Evolutionary conservation across 2,888 invertebrate species (phyloP), one percentile per base, ranked within the genome.

Genomic region (Zootermopsis nevadensis): DNA sequence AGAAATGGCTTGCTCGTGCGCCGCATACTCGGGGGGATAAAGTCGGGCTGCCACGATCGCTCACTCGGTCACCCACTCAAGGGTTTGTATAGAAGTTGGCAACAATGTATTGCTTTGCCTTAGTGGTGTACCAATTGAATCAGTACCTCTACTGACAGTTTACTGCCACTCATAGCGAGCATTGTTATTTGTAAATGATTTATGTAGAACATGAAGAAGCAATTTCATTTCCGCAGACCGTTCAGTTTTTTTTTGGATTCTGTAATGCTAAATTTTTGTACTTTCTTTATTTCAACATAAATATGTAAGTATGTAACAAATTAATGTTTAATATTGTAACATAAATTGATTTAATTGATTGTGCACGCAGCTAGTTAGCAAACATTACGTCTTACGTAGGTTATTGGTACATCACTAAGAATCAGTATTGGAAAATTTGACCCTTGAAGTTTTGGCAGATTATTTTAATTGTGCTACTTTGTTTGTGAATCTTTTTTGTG

Each of bases 31-130:
- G 66, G 77, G 77, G 82, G 82, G 77, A 48, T 77, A 77, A 66
- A 55, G 77, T 82, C 82, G 80, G 74, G 72, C 81, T 74, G 81
- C 55, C 60, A 55, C 38, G 72, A 31, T 81, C 81, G 77, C 82
- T 42, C 81, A 82, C 77, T 82, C 77, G 53, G 48, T 81, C 81
- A 82, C 82, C 53, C 81, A 82, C 82, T 82, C 72, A 84, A 84
- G 84, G 84, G 84, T 84, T 84, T 84, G 84, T 84, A 84, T 84
- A 82, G 84, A 84, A 81, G 69, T 77, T 83, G 81, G 81, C 76
- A 69, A 81, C 83, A 82, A 55, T 77, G 77, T 82, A 77, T 82
- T 79, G 79, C 48, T 67, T 82, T 82, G 27, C 15, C 77, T 82
- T 82, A 82, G 82, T 82, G 82, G 79, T 77, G 82, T 79, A 82